phyloP scores from a whole-genome alignment of 2,113 vertebrate species.

The Pelusios castaneus region DNA sequence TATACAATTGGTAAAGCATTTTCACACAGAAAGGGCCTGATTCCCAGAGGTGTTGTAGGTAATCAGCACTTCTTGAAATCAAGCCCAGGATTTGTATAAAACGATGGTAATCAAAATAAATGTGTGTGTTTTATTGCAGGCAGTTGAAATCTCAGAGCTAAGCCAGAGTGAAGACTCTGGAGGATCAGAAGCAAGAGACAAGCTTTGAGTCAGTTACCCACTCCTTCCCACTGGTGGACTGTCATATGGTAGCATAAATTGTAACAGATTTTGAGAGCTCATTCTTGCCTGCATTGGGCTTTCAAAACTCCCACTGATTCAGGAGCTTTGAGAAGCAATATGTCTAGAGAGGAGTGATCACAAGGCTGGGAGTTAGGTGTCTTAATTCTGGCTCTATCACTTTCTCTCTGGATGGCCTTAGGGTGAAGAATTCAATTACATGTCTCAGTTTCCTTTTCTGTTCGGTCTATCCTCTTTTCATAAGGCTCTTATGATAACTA shows the following conservation, averaged over 20 bases:
- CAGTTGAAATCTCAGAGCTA: neutral
- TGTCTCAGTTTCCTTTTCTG: slow-evolving; percentile 58
- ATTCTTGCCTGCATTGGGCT: neutral
- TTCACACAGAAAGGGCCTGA: neutral
- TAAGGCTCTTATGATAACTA: neutral
- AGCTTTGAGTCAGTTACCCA: slow-evolving; percentile 40
- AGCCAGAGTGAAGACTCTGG: neutral
- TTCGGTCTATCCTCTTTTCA: neutral
- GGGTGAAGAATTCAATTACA: neutral
- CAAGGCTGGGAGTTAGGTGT: neutral
- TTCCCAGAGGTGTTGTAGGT: neutral
- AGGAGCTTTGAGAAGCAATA: neutral
- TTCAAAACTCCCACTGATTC: neutral
- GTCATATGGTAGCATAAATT: slow-evolving; percentile 40
- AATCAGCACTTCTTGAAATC: neutral
- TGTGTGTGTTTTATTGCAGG: neutral
- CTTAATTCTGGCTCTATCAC: slow-evolving; percentile 22
- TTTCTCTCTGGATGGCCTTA: neutral
- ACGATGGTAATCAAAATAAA: neutral
- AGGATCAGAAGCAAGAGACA: neutral
- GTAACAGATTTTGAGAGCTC: neutral
- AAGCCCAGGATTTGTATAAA: neutral
- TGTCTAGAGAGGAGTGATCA: neutral
- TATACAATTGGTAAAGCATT: neutral
- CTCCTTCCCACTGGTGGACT: neutral